Evolutionary conservation across 64 coral and sea anemone genomes (phyloP), one percentile per base, ranked within the genome.

Genomic region (Montipora efflorescens): DNA sequence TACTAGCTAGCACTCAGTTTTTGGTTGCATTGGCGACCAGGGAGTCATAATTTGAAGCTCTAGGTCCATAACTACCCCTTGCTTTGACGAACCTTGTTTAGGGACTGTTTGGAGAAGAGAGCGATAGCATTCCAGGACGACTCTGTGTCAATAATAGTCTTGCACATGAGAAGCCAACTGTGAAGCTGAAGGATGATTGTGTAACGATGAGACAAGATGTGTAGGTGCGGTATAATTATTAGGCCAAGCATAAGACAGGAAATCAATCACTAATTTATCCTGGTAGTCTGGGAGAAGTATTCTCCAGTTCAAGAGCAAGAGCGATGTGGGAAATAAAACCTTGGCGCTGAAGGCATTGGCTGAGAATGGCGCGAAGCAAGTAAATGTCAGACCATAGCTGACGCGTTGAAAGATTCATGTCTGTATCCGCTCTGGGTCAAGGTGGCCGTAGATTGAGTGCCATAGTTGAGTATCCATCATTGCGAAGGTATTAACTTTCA

Each of bases 221-320:
- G 45, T 43, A 49, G 46, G 46, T 50, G 22, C 8, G 14, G 84
- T 47, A 18, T 73, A 73, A 73, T 48, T 22, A 18, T 20, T 51
- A 13, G 68, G 69, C 69, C 85, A 88, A 16, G 69, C 85, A 74
- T 88, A 88, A 21, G 46, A 50, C 16, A 88, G 19, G 51, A 75
- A 75, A 15, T 51, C 13, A 8, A 69, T 5, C 5, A 88, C 68
- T 0, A 48, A 10, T 6, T 67, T 48, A 53, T 88, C 68, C 7
- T 74, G 52, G 52, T 55, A 88, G 11, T 75, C 22, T 4, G 14
- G 12, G 4, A 75, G 9, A 74, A 74, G 55, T 20, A 47, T 74
- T n/a, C 52, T 73, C 85, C 85, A 75, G 22, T 44, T 52, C 8
- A 48, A 47, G 5, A 88, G 43, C 15, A 74, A 12, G n/a, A 88